These are phyloP conservation scores for Micrasema minimum DNA, from an alignment of 1,140 invertebrate genomes.

Conservation along the genomic window DNA sequence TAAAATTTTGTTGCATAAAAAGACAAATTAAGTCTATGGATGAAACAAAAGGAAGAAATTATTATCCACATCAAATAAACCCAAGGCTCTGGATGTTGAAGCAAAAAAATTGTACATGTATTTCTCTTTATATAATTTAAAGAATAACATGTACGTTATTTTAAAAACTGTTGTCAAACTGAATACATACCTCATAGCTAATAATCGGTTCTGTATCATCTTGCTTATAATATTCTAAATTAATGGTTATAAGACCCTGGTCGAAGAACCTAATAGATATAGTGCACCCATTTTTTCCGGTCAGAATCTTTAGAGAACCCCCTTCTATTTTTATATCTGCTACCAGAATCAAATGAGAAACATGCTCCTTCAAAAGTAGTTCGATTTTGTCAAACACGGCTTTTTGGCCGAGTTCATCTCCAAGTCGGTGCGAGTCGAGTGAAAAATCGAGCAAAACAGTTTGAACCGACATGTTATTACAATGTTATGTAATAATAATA, in stretches of 20 bases:
- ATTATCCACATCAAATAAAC: too few relatives aligned
- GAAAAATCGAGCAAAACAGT: constrained; percentile 85
- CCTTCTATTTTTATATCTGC: constrained; percentile 69
- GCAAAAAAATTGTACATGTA: too few relatives aligned
- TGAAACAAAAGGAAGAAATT: too few relatives aligned
- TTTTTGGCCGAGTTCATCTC: constrained; percentile 73
- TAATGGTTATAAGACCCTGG: constrained; percentile 79
- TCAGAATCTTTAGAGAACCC: constrained; percentile 74
- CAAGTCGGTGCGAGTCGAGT: constrained; percentile 72
- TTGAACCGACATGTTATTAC: constrained; percentile 77
- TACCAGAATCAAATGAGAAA: constrained; percentile 72
- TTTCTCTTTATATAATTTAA: too few relatives aligned
- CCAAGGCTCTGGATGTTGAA: too few relatives aligned
- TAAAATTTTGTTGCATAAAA: too few relatives aligned
- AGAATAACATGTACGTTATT: too few relatives aligned
- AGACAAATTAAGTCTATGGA: too few relatives aligned
- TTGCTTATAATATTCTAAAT: constrained; percentile 83
- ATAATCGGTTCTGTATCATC: constrained; percentile 77
- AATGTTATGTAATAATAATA: constrained; percentile 37
- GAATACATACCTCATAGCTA: constrained; percentile 74
- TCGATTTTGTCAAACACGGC: constrained; percentile 74
- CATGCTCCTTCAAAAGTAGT: constrained; percentile 74
- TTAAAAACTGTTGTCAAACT: constrained; percentile 1
- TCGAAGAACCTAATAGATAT: constrained; percentile 78
- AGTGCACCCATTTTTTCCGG: constrained; percentile 74